Conservation (phyloP, 2,113 vertebrate species). For the Callithrix jacchus region DNA sequence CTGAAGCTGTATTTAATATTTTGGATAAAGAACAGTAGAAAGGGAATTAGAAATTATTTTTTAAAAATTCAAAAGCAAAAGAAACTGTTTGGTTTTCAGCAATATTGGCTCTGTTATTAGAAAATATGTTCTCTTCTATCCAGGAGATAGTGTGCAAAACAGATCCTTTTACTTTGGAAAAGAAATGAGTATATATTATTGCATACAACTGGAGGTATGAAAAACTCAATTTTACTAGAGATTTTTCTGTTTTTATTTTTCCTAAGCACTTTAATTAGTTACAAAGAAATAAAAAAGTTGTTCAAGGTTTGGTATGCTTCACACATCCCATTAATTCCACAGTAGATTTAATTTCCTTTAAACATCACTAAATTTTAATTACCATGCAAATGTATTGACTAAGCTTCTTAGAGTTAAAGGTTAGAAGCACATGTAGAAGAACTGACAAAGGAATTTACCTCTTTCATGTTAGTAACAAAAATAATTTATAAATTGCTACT, state of each 20-base stretch:
- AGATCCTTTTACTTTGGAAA: constrained; percentile 19
- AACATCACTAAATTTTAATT: constrained; percentile 78
- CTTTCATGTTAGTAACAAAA: constrained; percentile 47
- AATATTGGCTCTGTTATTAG: background rate
- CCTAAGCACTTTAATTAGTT: constrained; percentile 49
- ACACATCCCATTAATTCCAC: constrained; percentile 63
- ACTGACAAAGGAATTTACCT: constrained; percentile 31
- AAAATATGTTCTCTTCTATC: constrained; percentile 41
- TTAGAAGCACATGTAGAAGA: constrained; percentile 42
- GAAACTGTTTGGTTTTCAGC: background rate
- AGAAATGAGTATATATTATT: constrained; percentile 52
- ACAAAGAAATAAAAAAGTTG: constrained; percentile 46
- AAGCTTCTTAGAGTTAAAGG: constrained; percentile 32
- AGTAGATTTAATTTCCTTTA: constrained; percentile 70
- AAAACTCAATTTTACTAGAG: constrained; percentile 35
- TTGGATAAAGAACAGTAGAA: background rate
- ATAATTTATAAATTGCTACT: constrained; percentile 28
- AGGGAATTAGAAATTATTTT: background rate
- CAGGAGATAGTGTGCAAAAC: constrained; percentile 39
- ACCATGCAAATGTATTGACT: constrained; percentile 64
- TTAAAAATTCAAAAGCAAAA: constrained; percentile 23
- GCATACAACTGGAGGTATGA: constrained; percentile 34
- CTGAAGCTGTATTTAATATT: constrained; percentile 23
- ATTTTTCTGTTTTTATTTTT: constrained; percentile 59
- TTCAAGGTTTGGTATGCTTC: constrained; percentile 62